Evolutionary conservation across 2,888 invertebrate genomes (phyloP), one percentile per base, ranked within the genome.

Genomic region (Drosophila recens): DNA sequence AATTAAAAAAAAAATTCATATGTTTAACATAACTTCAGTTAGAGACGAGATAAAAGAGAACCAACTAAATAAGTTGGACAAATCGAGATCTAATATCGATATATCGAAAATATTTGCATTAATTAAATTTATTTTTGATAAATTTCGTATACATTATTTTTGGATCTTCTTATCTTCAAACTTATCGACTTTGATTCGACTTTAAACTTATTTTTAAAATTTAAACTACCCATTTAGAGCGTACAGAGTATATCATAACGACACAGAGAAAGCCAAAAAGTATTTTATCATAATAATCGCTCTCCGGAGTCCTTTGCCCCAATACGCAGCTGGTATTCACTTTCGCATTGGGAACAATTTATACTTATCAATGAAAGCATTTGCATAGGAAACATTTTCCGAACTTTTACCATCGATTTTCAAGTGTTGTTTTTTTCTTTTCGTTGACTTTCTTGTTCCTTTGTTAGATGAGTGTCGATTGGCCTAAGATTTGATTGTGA

Each of bases 211-310:
- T 10, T 33, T 33, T 33, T 13, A 36, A 36, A 34, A 34, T 11
- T 10, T 3, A 3, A 34, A n/a, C 38, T n/a, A 38, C 34, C 20
- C 43, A 6, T 2, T 27, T 13, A 10, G 27, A 48, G 8, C 8
- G 3, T 5, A 8, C 11, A 46, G 15, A 11, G 33, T 36, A 57
- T 56, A 11, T 15, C 13, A n/a, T 9, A 56, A 27, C 38, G 51
- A 43, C 20, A 36, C 23, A 62, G n/a, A 8, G 15, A 45, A 43
- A 23, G 23, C 36, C 45, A 67, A 54, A 87, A 79, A 67, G 89
- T 77, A 90, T 90, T 87, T 87, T 90, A 87, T 90, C 87, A 88
- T 88, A 90, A 90, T 90, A 89, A 90, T 90, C 89, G 90, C 72
- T 80, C 85, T 90, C 90, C 59, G 46, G 89, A 83, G 84, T 80